Conservation (phyloP, 2,113 vertebrate genomes). For the Cromileptes altivelis region DNA sequence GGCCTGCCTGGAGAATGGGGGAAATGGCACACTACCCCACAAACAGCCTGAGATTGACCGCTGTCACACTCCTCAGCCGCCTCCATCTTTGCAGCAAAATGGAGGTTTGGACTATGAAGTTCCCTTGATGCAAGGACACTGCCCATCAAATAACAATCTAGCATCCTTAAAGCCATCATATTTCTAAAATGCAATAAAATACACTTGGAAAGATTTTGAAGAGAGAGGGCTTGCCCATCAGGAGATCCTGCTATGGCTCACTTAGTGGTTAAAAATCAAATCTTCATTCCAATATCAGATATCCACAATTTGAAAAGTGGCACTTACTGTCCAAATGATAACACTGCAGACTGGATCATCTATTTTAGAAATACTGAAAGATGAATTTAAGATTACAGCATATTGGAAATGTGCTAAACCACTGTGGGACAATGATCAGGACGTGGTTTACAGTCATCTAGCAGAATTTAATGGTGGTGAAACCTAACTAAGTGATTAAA, state of each 20-base stretch:
- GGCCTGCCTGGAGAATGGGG: slow-evolving; percentile 85
- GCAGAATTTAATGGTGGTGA: slow-evolving; percentile 28
- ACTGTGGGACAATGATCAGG: slow-evolving; percentile 28
- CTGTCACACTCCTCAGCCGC: slow-evolving; percentile 56
- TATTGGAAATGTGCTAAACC: slow-evolving; percentile 50
- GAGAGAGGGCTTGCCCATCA: background rate
- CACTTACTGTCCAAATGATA: slow-evolving; percentile 43
- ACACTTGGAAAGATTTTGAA: slow-evolving; percentile 29
- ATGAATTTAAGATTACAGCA: slow-evolving; percentile 40
- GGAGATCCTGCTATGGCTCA: slow-evolving; percentile 53
- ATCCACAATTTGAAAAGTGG: slow-evolving; percentile 33
- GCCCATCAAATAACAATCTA: slow-evolving; percentile 85
- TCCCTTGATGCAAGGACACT: slow-evolving; percentile 88
- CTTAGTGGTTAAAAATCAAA: slow-evolving; percentile 24
- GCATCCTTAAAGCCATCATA: slow-evolving; percentile 88
- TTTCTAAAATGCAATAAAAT: slow-evolving; percentile 78
- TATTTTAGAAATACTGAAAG: slow-evolving; percentile 42
- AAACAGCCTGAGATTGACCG: slow-evolving; percentile 81
- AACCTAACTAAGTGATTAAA: slow-evolving; percentile 66
- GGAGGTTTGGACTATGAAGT: slow-evolving; percentile 85
- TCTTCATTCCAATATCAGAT: slow-evolving; percentile 44
- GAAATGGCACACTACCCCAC: slow-evolving; percentile 77
- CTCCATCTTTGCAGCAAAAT: slow-evolving; percentile 50
- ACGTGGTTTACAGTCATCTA: slow-evolving; percentile 49
- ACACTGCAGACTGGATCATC: slow-evolving; percentile 34